Evolutionary conservation across 2,888 invertebrate genomes (phyloP), one percentile per base, ranked within the genome.

Genomic region (Hanleya hanleyi): DNA sequence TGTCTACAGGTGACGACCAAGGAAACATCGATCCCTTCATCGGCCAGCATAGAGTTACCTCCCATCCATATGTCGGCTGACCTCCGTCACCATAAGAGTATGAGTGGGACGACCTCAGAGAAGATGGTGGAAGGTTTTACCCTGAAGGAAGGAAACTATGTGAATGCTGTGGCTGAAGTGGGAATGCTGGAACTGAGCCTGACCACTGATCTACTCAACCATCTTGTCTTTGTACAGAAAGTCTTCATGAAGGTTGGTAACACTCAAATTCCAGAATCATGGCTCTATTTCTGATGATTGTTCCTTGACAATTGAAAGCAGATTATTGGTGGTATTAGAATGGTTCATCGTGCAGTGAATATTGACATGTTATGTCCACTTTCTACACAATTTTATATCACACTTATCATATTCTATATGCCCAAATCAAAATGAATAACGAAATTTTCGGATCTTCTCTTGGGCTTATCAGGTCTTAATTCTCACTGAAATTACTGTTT

Each of bases 141-240:
- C 62, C 92, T 97, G 77, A 93, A 96, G 69, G 95, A 96, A 86
- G 98, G 98, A 3, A 95, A 95, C 77, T 98, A 97, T 91, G 92
- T 98, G 66, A 96, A 95, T 87, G 97, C 97, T 36, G 95, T 95
- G 7, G 98, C 97, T 0, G 97, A 98, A 90, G 97, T 98, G 1
- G 96, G 96, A 4, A 93, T 95, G 73, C 97, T 99, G 90, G 97
- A 98, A 90, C 97, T 99, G 91, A 97, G 97, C 83, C 93, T 99
- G 38, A 98, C 98, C 26, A 99, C 99, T 0, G 99, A 99, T 92
- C 92, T 99, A 70, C 93, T 99, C 47, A 99, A 99, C 92, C 99
- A 99, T 91, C 93, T 99, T 71, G 97, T 99, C 5, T 98, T 99
- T 91, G 98, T 99, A 57, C 99, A 99, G 91, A 98, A 99, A 91